Percentiles rank a stretch among this genome's conserved stretches.
phyloP scores from a whole-genome alignment of 2,113 vertebrate species.

The Phyllostomus discolor region DNA sequence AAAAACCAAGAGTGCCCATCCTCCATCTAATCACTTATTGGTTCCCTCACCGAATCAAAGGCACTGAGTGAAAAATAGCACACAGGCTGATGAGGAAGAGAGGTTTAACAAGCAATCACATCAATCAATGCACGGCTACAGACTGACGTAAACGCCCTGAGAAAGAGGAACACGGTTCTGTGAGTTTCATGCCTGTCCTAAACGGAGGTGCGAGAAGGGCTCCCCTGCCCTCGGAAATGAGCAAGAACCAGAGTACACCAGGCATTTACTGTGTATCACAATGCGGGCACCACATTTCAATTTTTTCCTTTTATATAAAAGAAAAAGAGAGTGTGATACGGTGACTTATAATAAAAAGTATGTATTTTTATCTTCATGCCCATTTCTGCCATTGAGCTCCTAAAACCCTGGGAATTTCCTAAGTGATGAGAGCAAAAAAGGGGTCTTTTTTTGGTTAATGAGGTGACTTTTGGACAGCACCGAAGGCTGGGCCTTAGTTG shows the following conservation, averaged over 20 bases:
- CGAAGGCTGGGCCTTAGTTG: background rate
- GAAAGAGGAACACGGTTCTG: background rate
- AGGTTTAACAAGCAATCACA: background rate
- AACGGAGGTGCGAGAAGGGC: rapidly evolving
- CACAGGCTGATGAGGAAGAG: background rate
- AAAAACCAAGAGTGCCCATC: background rate
- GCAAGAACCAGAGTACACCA: background rate
- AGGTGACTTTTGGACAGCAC: background rate
- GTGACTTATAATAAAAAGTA: background rate
- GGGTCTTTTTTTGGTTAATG: background rate
- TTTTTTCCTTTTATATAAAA: background rate
- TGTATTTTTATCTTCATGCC: background rate
- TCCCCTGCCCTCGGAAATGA: background rate
- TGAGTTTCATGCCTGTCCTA: background rate
- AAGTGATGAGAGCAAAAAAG: background rate
- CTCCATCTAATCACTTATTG: background rate
- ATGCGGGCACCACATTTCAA: no score
- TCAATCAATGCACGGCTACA: background rate
- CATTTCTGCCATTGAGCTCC: background rate
- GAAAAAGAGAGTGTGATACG: background rate
- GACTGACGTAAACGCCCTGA: background rate
- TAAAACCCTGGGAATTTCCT: background rate
- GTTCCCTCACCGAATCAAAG: background rate
- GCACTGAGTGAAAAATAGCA: background rate
- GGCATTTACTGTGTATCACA: background rate